Percentiles rank a stretch among this genome's conserved stretches.
phyloP scores from a whole-genome alignment of 2,113 vertebrate genomes.

The Saguinus imperator region DNA sequence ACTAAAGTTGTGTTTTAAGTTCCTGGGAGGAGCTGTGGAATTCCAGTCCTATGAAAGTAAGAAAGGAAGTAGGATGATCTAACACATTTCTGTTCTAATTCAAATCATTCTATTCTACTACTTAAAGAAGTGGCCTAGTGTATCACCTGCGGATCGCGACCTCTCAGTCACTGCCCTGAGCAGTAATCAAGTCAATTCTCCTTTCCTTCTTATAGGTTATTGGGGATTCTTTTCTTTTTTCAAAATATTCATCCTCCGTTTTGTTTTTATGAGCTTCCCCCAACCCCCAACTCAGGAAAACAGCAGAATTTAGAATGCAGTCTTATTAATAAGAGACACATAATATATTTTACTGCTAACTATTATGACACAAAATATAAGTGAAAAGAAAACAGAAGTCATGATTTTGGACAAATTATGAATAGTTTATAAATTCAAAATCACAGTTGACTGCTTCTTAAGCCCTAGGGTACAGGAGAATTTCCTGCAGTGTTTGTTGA shows the following conservation, averaged over 20 bases:
- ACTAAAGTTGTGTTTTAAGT: background rate
- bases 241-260: background rate
- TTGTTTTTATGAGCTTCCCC: background rate
- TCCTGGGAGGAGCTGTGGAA: background rate
- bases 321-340: background rate
- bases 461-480: background rate
- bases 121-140: background rate
- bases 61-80: background rate
- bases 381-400: background rate
- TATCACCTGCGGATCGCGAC: background rate
- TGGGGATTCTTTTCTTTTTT: background rate
- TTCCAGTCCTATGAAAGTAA: background rate
- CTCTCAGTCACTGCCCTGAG: background rate
- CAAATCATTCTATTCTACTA: background rate
- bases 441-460: background rate
- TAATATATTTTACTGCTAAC: background rate
- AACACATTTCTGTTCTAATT: background rate
- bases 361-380: background rate
- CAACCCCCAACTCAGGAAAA: background rate
- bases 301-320: background rate
- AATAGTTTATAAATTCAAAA: background rate
- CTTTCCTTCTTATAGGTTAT: background rate
- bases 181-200: background rate
- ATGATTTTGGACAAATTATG: background rate
- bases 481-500: background rate